Conservation (phyloP, 2,113 vertebrate genomes). For the chimpanzee (Pan troglodytes) region DNA sequence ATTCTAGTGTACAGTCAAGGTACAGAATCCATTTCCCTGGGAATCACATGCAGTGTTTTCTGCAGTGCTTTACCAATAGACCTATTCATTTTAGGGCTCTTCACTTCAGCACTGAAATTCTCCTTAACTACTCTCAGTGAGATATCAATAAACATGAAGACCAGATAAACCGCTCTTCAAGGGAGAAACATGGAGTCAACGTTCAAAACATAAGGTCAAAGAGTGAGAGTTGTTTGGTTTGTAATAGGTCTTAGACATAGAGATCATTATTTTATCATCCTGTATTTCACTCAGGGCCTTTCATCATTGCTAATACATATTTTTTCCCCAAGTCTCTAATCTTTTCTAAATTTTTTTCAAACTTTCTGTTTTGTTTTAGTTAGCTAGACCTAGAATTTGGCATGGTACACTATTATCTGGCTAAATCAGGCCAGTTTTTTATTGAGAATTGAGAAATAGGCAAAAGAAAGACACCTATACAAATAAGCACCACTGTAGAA, state of each 20-base stretch:
- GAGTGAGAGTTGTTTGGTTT: background rate
- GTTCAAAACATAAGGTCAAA: background rate
- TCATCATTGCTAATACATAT: background rate
- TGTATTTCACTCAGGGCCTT: background rate
- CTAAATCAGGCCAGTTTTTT: background rate
- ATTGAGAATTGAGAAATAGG: background rate
- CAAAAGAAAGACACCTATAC: background rate
- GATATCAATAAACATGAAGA: background rate
- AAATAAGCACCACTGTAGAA: background rate
- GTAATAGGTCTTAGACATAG: background rate
- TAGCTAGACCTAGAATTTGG: background rate
- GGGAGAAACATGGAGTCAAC: background rate
- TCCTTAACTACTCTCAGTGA: background rate
- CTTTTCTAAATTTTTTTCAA: background rate
- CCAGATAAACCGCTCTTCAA: background rate
- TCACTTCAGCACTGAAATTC: background rate
- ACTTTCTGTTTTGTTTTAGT: background rate
- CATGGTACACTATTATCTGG: background rate
- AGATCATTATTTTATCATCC: background rate
- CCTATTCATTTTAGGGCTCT: background rate
- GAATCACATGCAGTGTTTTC: background rate
- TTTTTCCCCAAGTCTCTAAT: background rate
- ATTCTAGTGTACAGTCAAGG: background rate
- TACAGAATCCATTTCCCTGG: background rate
- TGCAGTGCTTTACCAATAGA: background rate